Evolutionary conservation across 2,888 invertebrate genomes (phyloP).

Genomic region (Litoditis marina): DNA sequence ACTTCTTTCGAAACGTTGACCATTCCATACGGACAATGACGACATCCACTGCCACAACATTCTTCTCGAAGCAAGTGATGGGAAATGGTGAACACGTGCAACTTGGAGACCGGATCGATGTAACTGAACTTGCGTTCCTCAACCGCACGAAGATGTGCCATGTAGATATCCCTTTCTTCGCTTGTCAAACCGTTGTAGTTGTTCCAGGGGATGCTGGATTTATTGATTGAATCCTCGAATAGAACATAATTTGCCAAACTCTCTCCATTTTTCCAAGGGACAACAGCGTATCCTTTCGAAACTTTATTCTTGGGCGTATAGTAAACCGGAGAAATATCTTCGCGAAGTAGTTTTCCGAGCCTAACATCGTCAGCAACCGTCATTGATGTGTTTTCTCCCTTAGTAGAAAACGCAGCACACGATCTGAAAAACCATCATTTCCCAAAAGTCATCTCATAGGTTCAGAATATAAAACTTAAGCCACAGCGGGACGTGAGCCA

Average conservation of each 20-base stretch:
- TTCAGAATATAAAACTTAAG: too few relatives aligned
- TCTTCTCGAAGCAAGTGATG: conserved; percentile 50
- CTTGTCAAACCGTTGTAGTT: conserved; percentile 49
- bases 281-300: conserved; percentile 34
- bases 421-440: too few relatives aligned
- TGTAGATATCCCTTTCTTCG: conserved; percentile 51
- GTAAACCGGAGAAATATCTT: conserved; percentile 37
- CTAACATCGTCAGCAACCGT: too few relatives aligned
- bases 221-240: conserved; percentile 55
- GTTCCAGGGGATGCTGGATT: conserved; percentile 43
- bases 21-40: conserved; percentile 59
- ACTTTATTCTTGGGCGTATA: conserved; percentile 31
- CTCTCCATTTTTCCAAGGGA: conserved; percentile 44
- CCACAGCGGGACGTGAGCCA: too few relatives aligned
- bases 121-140: conserved; percentile 51
- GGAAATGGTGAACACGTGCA: conserved; percentile 46
- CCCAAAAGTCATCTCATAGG: too few relatives aligned
- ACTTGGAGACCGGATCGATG: conserved; percentile 45
- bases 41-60: conserved; percentile 60
- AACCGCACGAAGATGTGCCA: conserved; percentile 55
- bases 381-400: too few relatives aligned
- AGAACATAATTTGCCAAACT: conserved; percentile 57
- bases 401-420: too few relatives aligned
- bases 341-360: too few relatives aligned
- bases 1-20: conserved; percentile 46